Percentiles rank a stretch among this genome's conserved stretches.
These are phyloP conservation scores for Antennarius striatus DNA, from an alignment of 2,113 vertebrate genomes.

Conservation along the genomic window DNA sequence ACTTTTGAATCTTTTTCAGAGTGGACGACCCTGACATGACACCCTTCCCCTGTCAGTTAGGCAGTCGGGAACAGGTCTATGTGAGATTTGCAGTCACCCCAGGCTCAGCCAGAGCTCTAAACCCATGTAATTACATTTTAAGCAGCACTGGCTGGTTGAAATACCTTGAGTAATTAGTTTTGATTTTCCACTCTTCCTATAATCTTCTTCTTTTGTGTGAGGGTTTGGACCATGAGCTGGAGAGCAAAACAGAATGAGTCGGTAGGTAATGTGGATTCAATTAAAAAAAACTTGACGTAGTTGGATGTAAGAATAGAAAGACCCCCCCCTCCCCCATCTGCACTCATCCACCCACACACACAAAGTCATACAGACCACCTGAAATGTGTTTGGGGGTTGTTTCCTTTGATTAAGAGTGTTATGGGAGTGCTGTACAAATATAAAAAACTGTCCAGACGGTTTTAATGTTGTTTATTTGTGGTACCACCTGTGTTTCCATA, in stretches of 20 bases:
- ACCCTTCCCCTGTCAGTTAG: conserved; percentile 36
- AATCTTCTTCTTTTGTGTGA: conserved; percentile 69
- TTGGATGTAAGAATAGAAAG: conserved; percentile 64
- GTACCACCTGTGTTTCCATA: conserved; percentile 76
- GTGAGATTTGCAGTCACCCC: conserved; percentile 59
- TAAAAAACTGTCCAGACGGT: conserved; percentile 63
- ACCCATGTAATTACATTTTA: conserved; percentile 76
- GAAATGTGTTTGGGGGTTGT: conserved; percentile 72
- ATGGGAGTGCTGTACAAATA: conserved; percentile 70
- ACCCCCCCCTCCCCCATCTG: conserved; percentile 21
- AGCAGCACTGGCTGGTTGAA: conserved; percentile 71
- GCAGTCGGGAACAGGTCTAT: conserved; percentile 43
- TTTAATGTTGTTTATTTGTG: conserved; percentile 75
- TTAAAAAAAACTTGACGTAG: conserved; percentile 61
- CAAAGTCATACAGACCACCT: conserved; percentile 64
- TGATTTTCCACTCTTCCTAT: conserved; percentile 74
- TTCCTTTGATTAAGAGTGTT: conserved; percentile 76
- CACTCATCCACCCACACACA: background rate
- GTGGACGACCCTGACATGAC: background rate
- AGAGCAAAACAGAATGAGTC: conserved; percentile 43
- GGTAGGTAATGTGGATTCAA: conserved; percentile 58
- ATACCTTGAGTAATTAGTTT: conserved; percentile 77
- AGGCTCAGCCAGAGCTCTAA: conserved; percentile 62
- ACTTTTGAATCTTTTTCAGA: background rate
- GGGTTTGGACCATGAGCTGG: conserved; percentile 52